phyloP scores from a whole-genome alignment of 2,113 vertebrate species.

The Bambusicola thoracicus region DNA sequence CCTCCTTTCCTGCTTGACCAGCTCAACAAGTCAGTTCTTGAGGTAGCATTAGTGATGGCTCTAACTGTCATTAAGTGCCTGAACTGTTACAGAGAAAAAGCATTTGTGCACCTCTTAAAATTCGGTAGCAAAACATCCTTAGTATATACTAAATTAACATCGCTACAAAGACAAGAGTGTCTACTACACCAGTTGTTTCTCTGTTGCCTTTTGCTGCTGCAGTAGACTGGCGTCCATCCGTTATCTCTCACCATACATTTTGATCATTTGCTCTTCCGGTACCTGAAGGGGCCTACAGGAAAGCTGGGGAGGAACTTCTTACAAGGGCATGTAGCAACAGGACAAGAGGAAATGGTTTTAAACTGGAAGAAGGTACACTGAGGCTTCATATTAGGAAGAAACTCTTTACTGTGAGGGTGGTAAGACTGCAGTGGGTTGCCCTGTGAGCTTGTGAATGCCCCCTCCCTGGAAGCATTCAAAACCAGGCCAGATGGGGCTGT shows the following conservation, averaged over 20 bases:
- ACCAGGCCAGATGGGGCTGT: too few species aligned
- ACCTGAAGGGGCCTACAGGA: too few species aligned
- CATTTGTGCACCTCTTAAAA: neutral
- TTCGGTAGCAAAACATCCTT: neutral
- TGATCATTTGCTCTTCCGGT: neutral
- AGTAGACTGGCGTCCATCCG: neutral
- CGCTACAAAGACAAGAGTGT: neutral
- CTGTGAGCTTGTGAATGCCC: too few species aligned
- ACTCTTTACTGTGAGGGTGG: too few species aligned
- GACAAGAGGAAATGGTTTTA: too few species aligned
- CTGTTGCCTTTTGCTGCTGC: neutral
- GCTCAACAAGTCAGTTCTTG: neutral
- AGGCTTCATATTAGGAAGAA: too few species aligned
- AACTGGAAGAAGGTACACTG: too few species aligned
- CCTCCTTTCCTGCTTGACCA: neutral
- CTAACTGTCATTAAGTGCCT: neutral
- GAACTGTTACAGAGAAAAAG: neutral
- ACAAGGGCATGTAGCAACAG: too few species aligned
- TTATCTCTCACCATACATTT: neutral
- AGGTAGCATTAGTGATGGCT: rapidly evolving
- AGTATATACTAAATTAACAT: neutral
- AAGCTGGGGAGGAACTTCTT: too few species aligned
- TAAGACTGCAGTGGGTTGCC: too few species aligned
- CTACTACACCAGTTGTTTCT: neutral
- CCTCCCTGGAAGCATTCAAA: too few species aligned